Base-by-base conservation (phyloP, 23 tunicate species). In the Aplidium turbinatum region DNA sequence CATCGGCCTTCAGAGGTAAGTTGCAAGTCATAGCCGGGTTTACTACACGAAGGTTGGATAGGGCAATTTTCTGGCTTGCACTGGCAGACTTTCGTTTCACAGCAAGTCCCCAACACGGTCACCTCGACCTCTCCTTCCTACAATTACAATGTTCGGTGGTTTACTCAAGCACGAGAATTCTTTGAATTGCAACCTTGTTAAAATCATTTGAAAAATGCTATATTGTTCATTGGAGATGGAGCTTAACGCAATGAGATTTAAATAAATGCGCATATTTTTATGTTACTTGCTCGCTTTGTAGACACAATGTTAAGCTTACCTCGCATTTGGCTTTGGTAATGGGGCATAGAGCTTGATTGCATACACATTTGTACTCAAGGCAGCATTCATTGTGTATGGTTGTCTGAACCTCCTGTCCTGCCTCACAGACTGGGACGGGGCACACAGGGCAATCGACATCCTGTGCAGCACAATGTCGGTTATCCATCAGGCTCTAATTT, bases 371-470 rank as follows among this genome's bases (percentile, higher is more conserved):
- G 61, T 81, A 78, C 53, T 91, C 91, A 27, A 91, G 79, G 61
- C 97, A 91, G 42, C 97, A 91, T 84, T 78, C 86, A 47, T 91
- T 86, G 60, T 91, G 97, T 20, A 91, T 76, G 68, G 84, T 79
- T 33, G 77, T 74, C 68, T 91, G 86, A 38, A 91, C 57, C 36
- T 84, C 91, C 47, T 91, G 86, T 23, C 91, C 97, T 7, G 79
- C 73, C 0, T 60, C 86, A 58, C 97, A 91, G 5, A 52, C 42
- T 33, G 79, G 82, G 4, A 21, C 67, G 24, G 50, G 47, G 53
- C 79, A 91, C 19, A 29, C 31, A 2, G 97, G 97, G 58, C 97
- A 91, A 3, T 34, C 54, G 23, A 91, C 78, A 53, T 79, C 77
- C 97, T 90, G 35, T 21, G 68, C 57, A 76, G 26, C 64, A 13